phyloP scores from a whole-genome alignment of 2,113 vertebrate genomes.

The Numenius arquata region DNA sequence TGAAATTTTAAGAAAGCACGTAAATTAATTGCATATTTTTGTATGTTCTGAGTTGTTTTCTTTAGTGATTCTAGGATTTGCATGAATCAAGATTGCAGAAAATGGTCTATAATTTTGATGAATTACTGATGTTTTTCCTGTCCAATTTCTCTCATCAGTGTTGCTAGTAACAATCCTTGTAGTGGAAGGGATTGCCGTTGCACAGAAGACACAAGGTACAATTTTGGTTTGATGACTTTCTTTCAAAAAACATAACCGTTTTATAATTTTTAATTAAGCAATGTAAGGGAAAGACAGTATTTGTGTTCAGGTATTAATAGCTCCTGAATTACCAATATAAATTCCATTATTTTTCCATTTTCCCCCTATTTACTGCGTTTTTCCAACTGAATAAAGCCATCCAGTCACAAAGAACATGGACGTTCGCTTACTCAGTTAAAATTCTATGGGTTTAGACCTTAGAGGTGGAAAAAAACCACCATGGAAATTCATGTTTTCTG shows the following conservation, averaged over 20 bases:
- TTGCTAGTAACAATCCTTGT: conserved; percentile 91
- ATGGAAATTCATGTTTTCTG: neutral
- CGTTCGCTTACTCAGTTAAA: neutral
- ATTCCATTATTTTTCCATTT: neutral
- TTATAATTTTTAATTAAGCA: neutral
- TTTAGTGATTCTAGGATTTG: neutral
- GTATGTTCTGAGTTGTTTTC: neutral
- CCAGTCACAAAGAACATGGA: neutral
- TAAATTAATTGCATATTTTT: neutral
- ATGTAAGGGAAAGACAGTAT: neutral
- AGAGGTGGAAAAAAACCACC: neutral
- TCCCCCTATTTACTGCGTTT: neutral
- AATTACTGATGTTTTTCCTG: conserved; percentile 49
- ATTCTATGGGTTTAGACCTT: neutral
- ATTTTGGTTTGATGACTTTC: neutral
- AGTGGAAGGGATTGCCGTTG: conserved; percentile 92
- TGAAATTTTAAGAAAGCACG: neutral
- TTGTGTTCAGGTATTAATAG: neutral
- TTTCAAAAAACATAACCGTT: neutral
- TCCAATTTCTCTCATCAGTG: conserved; percentile 75
- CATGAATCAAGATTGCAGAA: neutral
- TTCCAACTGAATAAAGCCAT: neutral
- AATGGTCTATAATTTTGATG: neutral
- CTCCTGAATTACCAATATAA: neutral
- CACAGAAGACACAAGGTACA: conserved; percentile 94